A percentile compares a stretch with the other conserved stretches of the same genome.
Evolutionary conservation across 2,113 vertebrate species (phyloP).

Genomic region (Oceanodroma tethys): DNA sequence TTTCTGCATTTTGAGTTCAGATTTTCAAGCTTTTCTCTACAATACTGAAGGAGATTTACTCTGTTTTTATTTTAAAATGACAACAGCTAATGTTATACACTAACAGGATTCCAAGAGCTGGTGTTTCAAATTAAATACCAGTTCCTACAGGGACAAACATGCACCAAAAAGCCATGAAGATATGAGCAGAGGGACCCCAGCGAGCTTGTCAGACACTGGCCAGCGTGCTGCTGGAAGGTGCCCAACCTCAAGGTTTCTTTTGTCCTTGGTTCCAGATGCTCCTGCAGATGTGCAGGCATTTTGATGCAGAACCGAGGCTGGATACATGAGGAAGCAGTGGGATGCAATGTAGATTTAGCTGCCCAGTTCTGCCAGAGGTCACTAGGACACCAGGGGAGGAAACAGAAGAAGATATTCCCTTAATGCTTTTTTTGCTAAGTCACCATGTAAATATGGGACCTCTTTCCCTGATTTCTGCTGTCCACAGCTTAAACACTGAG

Average conservation of each 20-base stretch:
- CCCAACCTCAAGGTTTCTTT: background rate
- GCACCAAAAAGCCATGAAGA: background rate
- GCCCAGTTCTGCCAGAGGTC: background rate
- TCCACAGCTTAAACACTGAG: background rate
- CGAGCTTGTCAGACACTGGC: background rate
- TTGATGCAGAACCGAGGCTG: background rate
- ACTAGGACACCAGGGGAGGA: background rate
- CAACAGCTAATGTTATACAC: background rate
- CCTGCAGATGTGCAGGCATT: background rate
- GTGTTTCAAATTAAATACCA: background rate
- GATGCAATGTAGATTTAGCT: background rate
- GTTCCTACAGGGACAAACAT: background rate
- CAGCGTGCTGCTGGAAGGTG: background rate
- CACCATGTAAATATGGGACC: background rate
- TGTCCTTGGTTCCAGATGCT: background rate
- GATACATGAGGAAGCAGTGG: background rate
- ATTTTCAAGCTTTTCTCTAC: background rate
- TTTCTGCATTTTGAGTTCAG: background rate
- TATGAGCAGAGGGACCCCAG: background rate
- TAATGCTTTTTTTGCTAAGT: background rate
- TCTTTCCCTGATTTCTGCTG: background rate
- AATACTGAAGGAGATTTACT: background rate
- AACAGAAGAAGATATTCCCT: background rate
- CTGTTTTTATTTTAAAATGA: background rate
- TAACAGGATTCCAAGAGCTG: background rate